A percentile compares a stretch with the other conserved stretches of the same genome.
These are phyloP conservation scores for Balaenoptera acutorostrata DNA, from an alignment of 2,113 vertebrate genomes.

Conservation along the genomic window DNA sequence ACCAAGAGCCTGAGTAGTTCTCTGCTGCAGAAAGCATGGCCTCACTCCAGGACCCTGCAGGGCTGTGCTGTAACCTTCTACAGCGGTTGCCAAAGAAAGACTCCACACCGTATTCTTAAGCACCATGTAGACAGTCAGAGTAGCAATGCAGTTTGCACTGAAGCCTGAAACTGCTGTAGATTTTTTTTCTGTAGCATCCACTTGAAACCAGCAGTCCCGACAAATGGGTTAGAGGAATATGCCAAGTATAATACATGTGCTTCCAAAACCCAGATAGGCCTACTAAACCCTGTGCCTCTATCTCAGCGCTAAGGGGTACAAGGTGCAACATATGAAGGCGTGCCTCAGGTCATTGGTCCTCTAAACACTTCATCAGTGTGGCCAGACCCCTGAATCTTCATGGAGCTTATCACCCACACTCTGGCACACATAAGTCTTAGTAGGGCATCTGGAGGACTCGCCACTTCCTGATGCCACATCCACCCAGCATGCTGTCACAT, in stretches of 20 bases:
- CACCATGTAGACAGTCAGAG: neutral
- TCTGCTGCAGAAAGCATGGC: neutral
- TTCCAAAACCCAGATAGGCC: neutral
- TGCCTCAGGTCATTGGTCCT: neutral
- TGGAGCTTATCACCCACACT: neutral
- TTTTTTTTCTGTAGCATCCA: neutral
- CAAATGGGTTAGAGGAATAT: neutral
- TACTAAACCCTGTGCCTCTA: neutral
- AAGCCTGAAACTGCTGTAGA: neutral
- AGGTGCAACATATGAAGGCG: neutral
- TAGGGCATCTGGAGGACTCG: neutral
- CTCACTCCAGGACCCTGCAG: neutral
- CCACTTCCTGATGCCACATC: neutral
- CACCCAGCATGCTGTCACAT: neutral
- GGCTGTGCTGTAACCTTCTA: neutral
- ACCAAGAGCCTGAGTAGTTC: neutral
- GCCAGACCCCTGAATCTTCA: neutral
- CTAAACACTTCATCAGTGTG: neutral
- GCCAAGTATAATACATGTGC: neutral
- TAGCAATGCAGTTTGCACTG: neutral
- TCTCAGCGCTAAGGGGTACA: neutral
- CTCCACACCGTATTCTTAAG: neutral
- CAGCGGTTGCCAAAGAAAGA: neutral
- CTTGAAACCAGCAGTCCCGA: neutral
- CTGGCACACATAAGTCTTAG: neutral